Percentiles rank a stretch among this genome's conserved stretches.
phyloP scores from a whole-genome alignment of 2,888 invertebrate species.

The Heteropelma amictum region DNA sequence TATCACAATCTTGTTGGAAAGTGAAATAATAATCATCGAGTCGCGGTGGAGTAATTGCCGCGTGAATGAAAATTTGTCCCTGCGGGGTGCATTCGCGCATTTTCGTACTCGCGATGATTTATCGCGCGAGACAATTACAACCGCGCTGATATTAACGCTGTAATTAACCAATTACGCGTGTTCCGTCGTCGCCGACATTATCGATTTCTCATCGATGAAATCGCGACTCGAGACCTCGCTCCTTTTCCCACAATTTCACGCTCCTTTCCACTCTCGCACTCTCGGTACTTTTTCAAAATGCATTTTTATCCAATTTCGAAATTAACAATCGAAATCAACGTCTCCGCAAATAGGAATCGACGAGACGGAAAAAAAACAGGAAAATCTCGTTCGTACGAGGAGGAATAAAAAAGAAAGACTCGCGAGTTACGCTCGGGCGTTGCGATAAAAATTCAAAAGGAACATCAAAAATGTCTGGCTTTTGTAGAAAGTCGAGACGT shows the following conservation, averaged over 20 bases:
- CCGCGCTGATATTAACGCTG: no score
- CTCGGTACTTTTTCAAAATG: neutral
- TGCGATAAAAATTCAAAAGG: constrained; percentile 22
- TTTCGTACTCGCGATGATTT: no score
- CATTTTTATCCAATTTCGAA: neutral
- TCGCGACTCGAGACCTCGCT: constrained; percentile 32
- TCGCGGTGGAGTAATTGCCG: constrained; percentile 5
- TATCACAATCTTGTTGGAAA: neutral
- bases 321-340: neutral
- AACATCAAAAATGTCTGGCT: constrained; percentile 1
- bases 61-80: no score
- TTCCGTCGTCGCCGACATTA: no score
- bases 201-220: constrained; percentile 25
- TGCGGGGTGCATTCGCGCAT: no score
- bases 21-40: constrained; percentile 3
- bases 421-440: no score
- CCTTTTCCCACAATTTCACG: constrained; percentile 32
- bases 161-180: no score
- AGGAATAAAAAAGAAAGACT: no score
- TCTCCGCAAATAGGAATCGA: no score
- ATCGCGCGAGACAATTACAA: no score
- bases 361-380: neutral
- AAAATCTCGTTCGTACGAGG: no score
- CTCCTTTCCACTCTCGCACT: neutral
- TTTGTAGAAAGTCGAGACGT: constrained; percentile 44